phyloP scores from a whole-genome alignment of 2,113 vertebrate genomes.

The Neolamprologus sp. region DNA sequence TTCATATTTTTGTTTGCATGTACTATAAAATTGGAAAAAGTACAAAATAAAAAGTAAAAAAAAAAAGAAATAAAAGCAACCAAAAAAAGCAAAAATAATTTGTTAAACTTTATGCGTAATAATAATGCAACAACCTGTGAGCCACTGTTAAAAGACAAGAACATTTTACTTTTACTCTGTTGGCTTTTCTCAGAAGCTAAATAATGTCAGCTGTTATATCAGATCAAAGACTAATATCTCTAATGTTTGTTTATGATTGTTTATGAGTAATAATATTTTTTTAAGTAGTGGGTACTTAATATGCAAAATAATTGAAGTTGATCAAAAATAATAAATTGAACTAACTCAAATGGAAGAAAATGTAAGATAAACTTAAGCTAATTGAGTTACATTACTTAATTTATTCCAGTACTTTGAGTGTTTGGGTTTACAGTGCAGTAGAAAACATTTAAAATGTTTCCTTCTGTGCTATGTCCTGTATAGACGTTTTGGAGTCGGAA shows the following conservation, averaged over 20 bases:
- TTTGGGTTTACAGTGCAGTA: neutral
- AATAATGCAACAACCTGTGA: neutral
- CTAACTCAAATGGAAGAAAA: neutral
- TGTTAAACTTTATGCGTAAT: neutral
- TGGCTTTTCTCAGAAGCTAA: neutral
- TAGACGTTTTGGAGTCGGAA: neutral
- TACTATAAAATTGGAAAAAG: too few species aligned
- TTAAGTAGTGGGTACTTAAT: neutral
- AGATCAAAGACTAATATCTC: neutral
- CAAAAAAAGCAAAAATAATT: neutral
- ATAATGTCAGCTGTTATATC: neutral
- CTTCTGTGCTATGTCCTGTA: neutral
- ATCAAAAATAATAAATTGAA: neutral
- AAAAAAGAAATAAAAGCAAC: neutral
- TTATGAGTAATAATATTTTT: neutral
- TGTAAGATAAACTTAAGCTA: neutral
- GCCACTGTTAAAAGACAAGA: neutral
- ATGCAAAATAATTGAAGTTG: neutral
- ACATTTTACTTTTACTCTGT: neutral
- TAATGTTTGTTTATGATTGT: neutral
- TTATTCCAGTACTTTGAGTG: neutral
- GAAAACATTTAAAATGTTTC: neutral
- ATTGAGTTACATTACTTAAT: neutral
- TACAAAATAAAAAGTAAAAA: too few species aligned
- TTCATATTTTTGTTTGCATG: too few species aligned